Evolutionary conservation across 2,797 vertebrate species (phyloP).

Genomic region (Enteromius trimaculatus): DNA sequence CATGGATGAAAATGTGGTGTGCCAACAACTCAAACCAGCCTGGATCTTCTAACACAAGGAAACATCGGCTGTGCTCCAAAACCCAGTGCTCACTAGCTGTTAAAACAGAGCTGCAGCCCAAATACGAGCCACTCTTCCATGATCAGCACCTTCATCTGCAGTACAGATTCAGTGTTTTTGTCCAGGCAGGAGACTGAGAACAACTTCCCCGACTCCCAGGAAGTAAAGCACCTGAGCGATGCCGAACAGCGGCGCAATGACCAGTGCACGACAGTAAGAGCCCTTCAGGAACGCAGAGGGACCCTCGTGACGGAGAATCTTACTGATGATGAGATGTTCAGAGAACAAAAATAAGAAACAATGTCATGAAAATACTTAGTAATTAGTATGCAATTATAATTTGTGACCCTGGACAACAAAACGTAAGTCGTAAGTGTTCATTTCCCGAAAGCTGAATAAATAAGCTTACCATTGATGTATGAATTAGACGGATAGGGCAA

Average conservation of each 20-base stretch:
- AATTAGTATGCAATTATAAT: background rate
- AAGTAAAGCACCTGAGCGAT: slow-evolving; percentile 98
- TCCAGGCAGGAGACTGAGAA: slow-evolving; percentile 35
- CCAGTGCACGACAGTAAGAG: slow-evolving; percentile 93
- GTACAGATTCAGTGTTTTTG: slow-evolving; percentile 20
- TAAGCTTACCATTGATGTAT: too few species aligned
- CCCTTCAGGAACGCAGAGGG: slow-evolving; percentile 93
- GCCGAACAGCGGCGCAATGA: slow-evolving; percentile 69
- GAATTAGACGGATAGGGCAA: too few species aligned
- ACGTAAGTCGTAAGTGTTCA: too few species aligned
- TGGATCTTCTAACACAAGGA: background rate
- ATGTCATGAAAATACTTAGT: background rate
- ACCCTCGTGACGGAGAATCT: slow-evolving; percentile 89
- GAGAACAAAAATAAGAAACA: background rate
- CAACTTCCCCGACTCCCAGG: slow-evolving; percentile 86
- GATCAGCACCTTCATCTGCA: background rate
- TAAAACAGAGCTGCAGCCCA: background rate
- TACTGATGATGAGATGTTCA: slow-evolving; percentile 67
- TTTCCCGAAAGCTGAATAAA: too few species aligned
- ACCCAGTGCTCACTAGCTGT: background rate
- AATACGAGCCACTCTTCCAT: background rate
- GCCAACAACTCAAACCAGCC: background rate
- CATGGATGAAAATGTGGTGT: background rate
- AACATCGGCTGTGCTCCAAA: background rate
- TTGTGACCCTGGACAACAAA: too few species aligned